Base-by-base conservation (phyloP, 2,888 invertebrate genomes). In the Drosophila eohydei region DNA sequence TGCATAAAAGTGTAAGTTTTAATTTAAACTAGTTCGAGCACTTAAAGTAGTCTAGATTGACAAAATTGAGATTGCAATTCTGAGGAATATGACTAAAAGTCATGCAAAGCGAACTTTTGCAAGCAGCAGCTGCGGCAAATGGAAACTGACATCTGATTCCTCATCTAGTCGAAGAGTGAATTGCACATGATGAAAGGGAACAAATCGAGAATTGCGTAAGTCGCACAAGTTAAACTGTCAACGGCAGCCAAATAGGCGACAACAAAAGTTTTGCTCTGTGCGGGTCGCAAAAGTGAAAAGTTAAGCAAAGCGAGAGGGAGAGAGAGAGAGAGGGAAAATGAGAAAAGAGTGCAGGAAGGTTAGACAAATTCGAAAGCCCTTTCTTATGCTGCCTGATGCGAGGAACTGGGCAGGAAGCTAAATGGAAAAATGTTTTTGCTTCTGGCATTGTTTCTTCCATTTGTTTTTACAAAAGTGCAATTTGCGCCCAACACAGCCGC, bases 381-480 rank as follows among this genome's bases (percentile, higher is more conserved):
- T 12, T 14, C 28, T 26, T n/a, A 56, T 58, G 44, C 41, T 38
- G 41, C 9, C 34, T 12, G 5, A 26, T 46, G 26, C 26, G 16
- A 52, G 56, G 51, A 11, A 38, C 51, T 46, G 44, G 55, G 41
- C 57, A 50, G 58, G 44, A 48, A 43, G 44, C 54, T 54, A 32
- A 61, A 66, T 71, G 80, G 74, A 71, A 81, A 80, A 83, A 84
- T 81, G 85, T 78, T 77, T 76, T 79, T 88, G 75, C 74, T 83
- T 71, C 64, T 78, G 73, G 85, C 76, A 88, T 88, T 89, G 90
- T 85, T 85, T 85, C 79, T 76, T 58, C 73, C 81, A 83, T 89
- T 89, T 87, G 89, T 88, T 81, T 72, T 64, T 78, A 90, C 90
- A 87, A 90, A 87, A 89, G 89, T 87, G 90, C 87, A 87, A 87